These are phyloP conservation scores for Penaeus chinensis DNA, from an alignment of 1,140 invertebrate genomes.

Conservation along the genomic window DNA sequence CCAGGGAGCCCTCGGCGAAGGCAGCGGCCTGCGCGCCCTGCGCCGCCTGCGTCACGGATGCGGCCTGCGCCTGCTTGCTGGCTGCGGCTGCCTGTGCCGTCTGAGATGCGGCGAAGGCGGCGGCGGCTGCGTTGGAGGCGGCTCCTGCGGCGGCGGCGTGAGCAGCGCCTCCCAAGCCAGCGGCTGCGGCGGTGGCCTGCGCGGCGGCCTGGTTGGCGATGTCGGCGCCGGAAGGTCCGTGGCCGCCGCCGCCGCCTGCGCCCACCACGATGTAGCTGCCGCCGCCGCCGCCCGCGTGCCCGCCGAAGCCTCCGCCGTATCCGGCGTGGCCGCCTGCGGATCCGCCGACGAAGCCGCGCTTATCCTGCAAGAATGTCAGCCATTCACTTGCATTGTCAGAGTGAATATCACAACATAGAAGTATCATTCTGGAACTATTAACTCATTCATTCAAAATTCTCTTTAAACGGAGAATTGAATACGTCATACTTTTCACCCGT, in stretches of 20 bases:
- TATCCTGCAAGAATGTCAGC: background rate
- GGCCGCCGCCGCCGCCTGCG: background rate
- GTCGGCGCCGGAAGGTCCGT: background rate
- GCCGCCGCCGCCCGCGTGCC: background rate
- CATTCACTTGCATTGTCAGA: too few species aligned
- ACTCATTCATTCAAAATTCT: too few species aligned
- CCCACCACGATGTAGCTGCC: conserved; percentile 8
- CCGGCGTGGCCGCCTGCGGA: background rate
- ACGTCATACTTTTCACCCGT: too few species aligned
- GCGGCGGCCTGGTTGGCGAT: conserved; percentile 13
- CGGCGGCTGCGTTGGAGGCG: background rate
- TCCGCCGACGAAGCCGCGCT: background rate
- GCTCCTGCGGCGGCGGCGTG: conserved; percentile 9
- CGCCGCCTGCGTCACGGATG: background rate
- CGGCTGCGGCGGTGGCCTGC: background rate
- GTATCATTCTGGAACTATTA: too few species aligned
- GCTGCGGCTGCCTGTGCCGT: background rate
- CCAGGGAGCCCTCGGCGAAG: background rate
- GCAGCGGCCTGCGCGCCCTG: conserved; percentile 12
- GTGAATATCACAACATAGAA: too few species aligned
- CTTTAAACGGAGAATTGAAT: too few species aligned
- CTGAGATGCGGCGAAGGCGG: background rate
- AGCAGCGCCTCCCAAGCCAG: background rate
- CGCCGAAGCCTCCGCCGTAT: background rate
- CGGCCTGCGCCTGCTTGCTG: conserved; percentile 3